Percentiles rank a stretch among this genome's conserved stretches.
Evolutionary conservation across 2,888 invertebrate genomes (phyloP).

Genomic region (Nematopogon swammerdamellus): DNA sequence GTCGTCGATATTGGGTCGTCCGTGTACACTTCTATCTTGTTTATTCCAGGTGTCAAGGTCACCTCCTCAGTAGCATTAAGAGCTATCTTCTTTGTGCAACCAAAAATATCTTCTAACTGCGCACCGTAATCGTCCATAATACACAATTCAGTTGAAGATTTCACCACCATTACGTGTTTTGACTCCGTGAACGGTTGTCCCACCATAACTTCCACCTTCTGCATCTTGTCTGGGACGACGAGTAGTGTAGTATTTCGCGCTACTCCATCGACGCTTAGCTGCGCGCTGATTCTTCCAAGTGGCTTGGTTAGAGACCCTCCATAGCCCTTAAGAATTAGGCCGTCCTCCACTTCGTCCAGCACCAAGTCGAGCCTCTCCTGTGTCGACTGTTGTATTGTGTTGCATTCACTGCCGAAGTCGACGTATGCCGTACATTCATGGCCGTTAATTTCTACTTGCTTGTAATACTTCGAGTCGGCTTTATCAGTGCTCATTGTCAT

Average conservation of each 20-base stretch:
- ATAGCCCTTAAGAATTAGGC: slow-evolving; percentile 7
- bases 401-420: too few relatives aligned
- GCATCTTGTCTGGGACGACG: slow-evolving; percentile 7
- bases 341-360: too few relatives aligned
- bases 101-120: slow-evolving; percentile 3
- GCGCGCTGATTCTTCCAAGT: slow-evolving; percentile 4
- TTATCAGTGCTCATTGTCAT: background rate
- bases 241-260: slow-evolving; percentile 4
- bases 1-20: slow-evolving; percentile 7
- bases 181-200: slow-evolving; percentile 8
- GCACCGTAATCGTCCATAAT: background rate
- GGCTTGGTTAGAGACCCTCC: slow-evolving; percentile 6
- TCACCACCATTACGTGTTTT: slow-evolving; percentile 6
- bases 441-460: slow-evolving; percentile 6
- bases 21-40: slow-evolving; percentile 6
- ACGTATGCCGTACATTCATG: slow-evolving; percentile 6
- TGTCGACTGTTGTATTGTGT: too few relatives aligned
- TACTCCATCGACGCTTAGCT: slow-evolving; percentile 8
- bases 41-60: slow-evolving; percentile 6
- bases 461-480: slow-evolving; percentile 7
- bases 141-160: slow-evolving; percentile 8
- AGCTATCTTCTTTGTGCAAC: slow-evolving; percentile 2
- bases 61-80: slow-evolving; percentile 4
- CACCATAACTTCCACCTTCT: slow-evolving; percentile 7
- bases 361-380: too few relatives aligned